Evolutionary conservation across 2,797 vertebrate species (phyloP), one percentile per base, ranked within the genome.

Genomic region (Sciaenops ocellatus): DNA sequence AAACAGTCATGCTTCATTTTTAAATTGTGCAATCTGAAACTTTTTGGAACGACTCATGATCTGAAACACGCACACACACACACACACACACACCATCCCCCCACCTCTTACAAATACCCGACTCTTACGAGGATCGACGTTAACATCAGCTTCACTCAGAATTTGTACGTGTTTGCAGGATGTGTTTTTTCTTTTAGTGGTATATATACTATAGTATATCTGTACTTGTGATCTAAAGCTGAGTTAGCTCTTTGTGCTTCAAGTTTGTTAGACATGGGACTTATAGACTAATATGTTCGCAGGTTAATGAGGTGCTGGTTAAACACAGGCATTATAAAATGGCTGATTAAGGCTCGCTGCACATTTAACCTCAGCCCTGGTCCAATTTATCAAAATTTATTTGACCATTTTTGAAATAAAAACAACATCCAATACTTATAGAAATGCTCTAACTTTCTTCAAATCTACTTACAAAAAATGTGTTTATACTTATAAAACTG

Each of bases 21-120:
- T 38, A 9, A 38, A 38, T 38, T 38, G 34, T 38, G 34, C 34
- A 38, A 38, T 38, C 34, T 9, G 34, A 9, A 38, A 38, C 1
- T 38, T 38, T 38, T 38, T 2, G 2, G 8, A 30, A 30, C 30
- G 42, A 46, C n/a, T 60, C 48, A 20, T 67, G 51, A 22, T 6
- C 52, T 55, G 3, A 24, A 4, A 6, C 66, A 80, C 44, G 55
- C 44, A 66, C 2, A 17, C 22, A 70, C n/a, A 22, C 6, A 30
- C 30, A 26, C 18, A 22, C n/a, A 15, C 44, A 18, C 4, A 22
- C 2, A 65, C 71, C 75, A 50, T 63, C 80, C 81, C 81, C 78
- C 71, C 81, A 69, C 26, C 16, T 7, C 6, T 38, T 12, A 8
- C 18, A 51, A 26, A 13, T n/a, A 15, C 44, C 22, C 46, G 41